Base-by-base conservation (phyloP, 2,797 vertebrate species). In the Lepus townsendii region DNA sequence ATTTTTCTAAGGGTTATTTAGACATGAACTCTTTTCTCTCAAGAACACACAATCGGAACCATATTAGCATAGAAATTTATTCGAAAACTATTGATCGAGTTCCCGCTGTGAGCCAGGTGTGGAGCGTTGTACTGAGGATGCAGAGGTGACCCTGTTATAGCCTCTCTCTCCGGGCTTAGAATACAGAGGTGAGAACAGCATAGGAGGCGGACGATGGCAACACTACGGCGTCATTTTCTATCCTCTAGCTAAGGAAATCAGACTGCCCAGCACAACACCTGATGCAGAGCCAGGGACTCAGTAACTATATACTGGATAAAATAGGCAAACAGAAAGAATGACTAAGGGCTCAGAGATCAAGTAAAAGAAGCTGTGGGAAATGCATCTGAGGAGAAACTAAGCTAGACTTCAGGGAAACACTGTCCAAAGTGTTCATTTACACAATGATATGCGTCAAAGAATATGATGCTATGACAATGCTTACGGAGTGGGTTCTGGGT, bases 1-100 rank as follows among this genome's bases (percentile, higher is more conserved):
- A 13, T 63, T 47, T 71, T 92, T 82, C 65, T 20, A 69, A 72
- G 60, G 27, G 54, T 47, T 72, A 62, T 90, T 96, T 85, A 65
- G 54, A 69, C n/a, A 75, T 42, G n/a, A 84, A 32, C 6, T 1
- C 22, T 19, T 2, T 24, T 80, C 20, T 87, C 52, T 89, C 54
- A 79, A 38, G 57, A 91, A 83, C 24, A 50, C 73, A 20, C 10
- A 10, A 4, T 84, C 63, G 32, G 89, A 80, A 50, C 38, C 26
- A 76, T 30, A 65, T 75, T 90, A 87, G 69, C 24, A n/a, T 84
- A 52, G 38, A 89, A 69, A 16, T 66, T 20, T 68, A 50, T 38
- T 91, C 26, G 79, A 62, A 88, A 78, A 32, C 2, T 5, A 6
- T 24, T 65, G 68, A 50, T 5, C 24, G 32, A 20, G 30, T 3